phyloP scores from a whole-genome alignment of 2,797 vertebrate species.

The Buphagus erythrorhynchus region DNA sequence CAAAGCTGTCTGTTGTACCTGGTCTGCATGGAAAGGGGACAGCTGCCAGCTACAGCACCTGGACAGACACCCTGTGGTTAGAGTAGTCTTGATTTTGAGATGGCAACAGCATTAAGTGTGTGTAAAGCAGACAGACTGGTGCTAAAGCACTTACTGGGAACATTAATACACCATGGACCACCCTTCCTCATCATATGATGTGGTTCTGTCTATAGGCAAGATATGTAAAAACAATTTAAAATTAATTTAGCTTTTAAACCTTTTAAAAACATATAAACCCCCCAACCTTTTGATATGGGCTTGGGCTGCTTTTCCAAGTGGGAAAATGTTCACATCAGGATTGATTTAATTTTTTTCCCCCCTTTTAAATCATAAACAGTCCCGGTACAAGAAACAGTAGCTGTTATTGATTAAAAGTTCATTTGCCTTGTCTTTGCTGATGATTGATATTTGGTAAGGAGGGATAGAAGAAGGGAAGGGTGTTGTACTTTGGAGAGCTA shows the following conservation, averaged over 20 bases:
- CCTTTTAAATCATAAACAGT: conserved; percentile 80
- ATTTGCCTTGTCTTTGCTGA: conserved; percentile 75
- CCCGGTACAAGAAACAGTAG: conserved; percentile 80
- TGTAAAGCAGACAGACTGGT: conserved; percentile 57
- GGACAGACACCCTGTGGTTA: neutral
- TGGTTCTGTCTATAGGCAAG: conserved; percentile 50
- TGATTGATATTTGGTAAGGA: conserved; percentile 76
- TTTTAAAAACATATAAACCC: conserved; percentile 57
- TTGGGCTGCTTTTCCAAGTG: conserved; percentile 65
- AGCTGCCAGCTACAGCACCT: neutral
- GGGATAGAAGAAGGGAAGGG: conserved; percentile 58
- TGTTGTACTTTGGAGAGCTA: conserved; percentile 55
- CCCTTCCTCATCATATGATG: conserved; percentile 12
- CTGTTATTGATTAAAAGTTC: conserved; percentile 83
- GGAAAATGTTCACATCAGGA: conserved; percentile 79
- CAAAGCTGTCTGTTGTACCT: neutral
- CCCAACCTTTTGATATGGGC: conserved; percentile 53
- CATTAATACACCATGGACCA: conserved; percentile 19
- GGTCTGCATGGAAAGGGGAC: neutral
- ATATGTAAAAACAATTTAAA: conserved; percentile 65
- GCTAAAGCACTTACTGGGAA: conserved; percentile 48
- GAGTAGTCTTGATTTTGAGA: neutral
- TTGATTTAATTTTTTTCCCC: conserved; percentile 71
- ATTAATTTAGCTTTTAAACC: conserved; percentile 67
- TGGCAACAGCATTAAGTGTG: neutral